Percentiles rank a stretch among this genome's conserved stretches.
Evolutionary conservation across 2,113 vertebrate genomes (phyloP).

Genomic region (Alethe diademata): DNA sequence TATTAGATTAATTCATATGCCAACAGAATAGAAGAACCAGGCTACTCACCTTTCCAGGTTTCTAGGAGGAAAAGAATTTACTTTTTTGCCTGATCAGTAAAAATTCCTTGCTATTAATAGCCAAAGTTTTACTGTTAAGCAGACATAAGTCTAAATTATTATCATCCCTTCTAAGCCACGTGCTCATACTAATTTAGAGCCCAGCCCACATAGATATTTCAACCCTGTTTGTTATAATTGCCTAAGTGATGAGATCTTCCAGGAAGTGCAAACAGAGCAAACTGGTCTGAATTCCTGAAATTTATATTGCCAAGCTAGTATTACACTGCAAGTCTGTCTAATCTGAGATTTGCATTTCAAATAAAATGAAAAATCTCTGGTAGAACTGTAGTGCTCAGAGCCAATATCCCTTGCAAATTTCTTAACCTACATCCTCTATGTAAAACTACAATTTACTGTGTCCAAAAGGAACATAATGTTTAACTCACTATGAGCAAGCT

Average conservation of each 20-base stretch:
- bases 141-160: conserved; percentile 13
- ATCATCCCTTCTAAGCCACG: conserved; percentile 36
- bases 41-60: conserved; percentile 24
- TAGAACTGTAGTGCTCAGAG: not conserved
- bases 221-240: conserved; percentile 40
- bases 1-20: not conserved
- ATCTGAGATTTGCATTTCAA: conserved; percentile 47
- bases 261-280: conserved; percentile 44
- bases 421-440: not conserved
- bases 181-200: conserved; percentile 27
- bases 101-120: not conserved
- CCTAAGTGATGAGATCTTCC: conserved; percentile 44
- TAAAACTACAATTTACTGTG: not conserved
- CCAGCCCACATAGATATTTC: conserved; percentile 61
- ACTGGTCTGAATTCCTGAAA: not conserved
- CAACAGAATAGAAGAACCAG: not conserved
- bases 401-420: conserved; percentile 13
- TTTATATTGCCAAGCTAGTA: not conserved
- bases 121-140: not conserved
- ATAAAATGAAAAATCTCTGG: not conserved
- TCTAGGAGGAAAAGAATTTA: not conserved
- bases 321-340: not conserved
- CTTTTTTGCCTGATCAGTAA: not conserved
- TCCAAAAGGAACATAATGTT: not conserved
- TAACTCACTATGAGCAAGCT: not conserved